Evolutionary conservation across 2,113 vertebrate genomes (phyloP).

Genomic region (Isurus oxyrinchus): DNA sequence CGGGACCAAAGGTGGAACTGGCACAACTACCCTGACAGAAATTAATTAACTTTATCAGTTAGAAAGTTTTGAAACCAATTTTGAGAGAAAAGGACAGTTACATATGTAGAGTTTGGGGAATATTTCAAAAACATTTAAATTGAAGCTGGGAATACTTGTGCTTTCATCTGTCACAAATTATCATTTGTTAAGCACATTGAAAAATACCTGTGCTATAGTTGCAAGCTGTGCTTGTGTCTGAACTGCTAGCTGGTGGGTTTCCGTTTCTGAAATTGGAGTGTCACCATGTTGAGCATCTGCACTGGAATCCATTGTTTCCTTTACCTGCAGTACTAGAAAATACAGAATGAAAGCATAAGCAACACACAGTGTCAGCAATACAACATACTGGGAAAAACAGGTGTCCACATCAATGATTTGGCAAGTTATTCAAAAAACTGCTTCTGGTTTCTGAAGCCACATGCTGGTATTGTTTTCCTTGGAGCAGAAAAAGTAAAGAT

Average conservation of each 20-base stretch:
- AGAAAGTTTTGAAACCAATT: not conserved
- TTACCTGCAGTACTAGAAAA: slow-evolving; percentile 51
- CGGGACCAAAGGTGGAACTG: not conserved
- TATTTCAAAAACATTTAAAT: not conserved
- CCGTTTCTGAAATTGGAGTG: slow-evolving; percentile 83
- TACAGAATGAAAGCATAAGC: not conserved
- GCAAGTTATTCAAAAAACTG: not conserved
- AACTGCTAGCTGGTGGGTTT: slow-evolving; percentile 84
- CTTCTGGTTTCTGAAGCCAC: not conserved
- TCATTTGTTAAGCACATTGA: slow-evolving; percentile 39
- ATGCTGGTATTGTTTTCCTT: not conserved
- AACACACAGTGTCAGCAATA: not conserved
- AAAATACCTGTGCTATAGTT: slow-evolving; percentile 86
- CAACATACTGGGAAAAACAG: not conserved
- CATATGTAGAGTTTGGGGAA: not conserved
- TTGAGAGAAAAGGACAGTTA: not conserved
- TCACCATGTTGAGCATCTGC: slow-evolving; percentile 94
- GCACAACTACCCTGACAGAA: not conserved
- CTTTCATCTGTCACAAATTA: not conserved
- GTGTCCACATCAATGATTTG: not conserved
- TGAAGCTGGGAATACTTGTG: not conserved
- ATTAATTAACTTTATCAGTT: not conserved
- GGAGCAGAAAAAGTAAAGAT: not conserved
- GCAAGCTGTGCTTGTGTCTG: slow-evolving; percentile 79
- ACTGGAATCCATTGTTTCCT: slow-evolving; percentile 95